Base-by-base conservation (phyloP, 2,113 vertebrate species). In the Xiphophorus couchianus region DNA sequence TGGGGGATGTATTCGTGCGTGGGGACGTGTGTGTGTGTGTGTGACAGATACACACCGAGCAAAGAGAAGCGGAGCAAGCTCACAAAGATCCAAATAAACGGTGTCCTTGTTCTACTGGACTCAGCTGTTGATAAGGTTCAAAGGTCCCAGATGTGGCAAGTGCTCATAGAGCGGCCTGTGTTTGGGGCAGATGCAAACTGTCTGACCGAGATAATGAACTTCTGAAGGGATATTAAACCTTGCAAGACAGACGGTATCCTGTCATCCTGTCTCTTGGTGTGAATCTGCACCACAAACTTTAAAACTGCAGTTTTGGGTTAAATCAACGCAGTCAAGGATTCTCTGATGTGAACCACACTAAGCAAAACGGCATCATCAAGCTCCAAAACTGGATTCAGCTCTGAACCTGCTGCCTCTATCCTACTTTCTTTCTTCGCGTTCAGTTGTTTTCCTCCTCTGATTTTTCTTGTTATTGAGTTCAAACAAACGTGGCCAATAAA, bases 171-270 rank as follows among this genome's bases (percentile, higher is more conserved):
- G 76, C 66, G 70, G 71, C 83, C 69, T 84, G 77, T 84, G 65
- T 89, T 86, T 80, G 78, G 81, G 86, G 0, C 5, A 87, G 88
- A 92, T 90, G 72, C 66, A 74, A 88, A 83, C 90, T 88, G 87
- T 83, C 76, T 66, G 71, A 72, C 70, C 72, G 85, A 90, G 93
- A 94, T 93, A 92, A 91, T 81, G 67, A 82, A 86, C 90, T 90
- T 93, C 86, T 73, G 33, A 90, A 73, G 84, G 83, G 81, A 91
- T 85, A 85, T 86, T 89, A 85, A 79, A 78, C 69, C 85, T 87
- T 78, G 84, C 82, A 90, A 86, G 81, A 64, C 86, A 86, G 81
- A 90, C 79, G 87, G 88, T 89, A 87, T 82, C 70, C 82, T 35
- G 27, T 66, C 74, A 70, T 83, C 83, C 74, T 73, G 51, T 37